Evolutionary conservation across 2,888 invertebrate species (phyloP), one percentile per base, ranked within the genome.

Genomic region (Chrysolina americana): DNA sequence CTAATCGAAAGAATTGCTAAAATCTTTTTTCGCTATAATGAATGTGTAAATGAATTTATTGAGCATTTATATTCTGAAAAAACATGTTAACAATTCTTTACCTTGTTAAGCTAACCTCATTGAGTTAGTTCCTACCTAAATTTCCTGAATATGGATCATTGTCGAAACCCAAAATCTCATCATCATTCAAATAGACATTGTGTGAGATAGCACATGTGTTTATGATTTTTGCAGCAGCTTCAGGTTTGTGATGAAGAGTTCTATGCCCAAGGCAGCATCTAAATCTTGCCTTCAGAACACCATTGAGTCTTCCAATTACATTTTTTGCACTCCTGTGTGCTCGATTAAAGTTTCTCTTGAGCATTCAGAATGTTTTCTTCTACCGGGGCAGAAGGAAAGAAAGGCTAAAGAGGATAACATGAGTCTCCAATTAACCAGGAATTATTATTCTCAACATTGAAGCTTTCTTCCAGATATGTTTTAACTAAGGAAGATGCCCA

Each of bases 221-320:
- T 17, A 70, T 63, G 48, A 74, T 74, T 48, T 65, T 70, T 44
- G 70, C 70, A 70, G 70, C 74, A 41, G 41, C 36, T 50, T 50
- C 28, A 21, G 74, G 74, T 41, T 64, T 63, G 47, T 68, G 70
- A 73, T 70, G 69, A 8, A 70, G 36, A 41, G 64, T 70, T 28
- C 70, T 63, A 48, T 64, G 64, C 36, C 65, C 4, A 15, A 70
- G 41, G 19, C 63, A 28, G 36, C 70, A 70, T 36, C 70, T 44
- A 63, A 63, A 70, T 47, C 70, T 44, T 70, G 44, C 47, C 47
- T 70, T 70, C 41, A 74, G 65, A 59, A 74, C 70, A 21, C 71
- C 74, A 71, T 74, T 74, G 47, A 65, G 59, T 17, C 65, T 53
- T 59, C 71, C 74, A 65, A 74, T 68, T 28, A 74, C 62, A 68